A percentile compares a stretch with the other conserved stretches of the same genome.
phyloP scores from a whole-genome alignment of 2,797 vertebrate species.

The Pangasius sanitwongsei region DNA sequence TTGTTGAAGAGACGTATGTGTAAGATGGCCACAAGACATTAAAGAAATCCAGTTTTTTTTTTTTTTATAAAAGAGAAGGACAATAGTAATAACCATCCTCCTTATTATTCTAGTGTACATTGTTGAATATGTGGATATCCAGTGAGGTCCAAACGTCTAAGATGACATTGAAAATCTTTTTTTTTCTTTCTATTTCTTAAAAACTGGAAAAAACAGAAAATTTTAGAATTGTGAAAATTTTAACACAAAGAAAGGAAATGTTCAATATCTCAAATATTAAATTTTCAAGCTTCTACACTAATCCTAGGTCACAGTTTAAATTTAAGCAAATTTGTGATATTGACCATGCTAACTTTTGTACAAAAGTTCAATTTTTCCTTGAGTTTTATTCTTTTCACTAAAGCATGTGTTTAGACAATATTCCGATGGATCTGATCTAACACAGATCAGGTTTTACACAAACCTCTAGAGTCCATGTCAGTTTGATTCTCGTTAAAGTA shows the following conservation, averaged over 20 bases:
- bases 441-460: background rate
- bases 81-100: background rate
- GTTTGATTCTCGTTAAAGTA: too few relatives aligned
- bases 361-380: background rate
- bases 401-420: too few relatives aligned
- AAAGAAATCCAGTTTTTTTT: background rate
- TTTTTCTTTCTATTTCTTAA: background rate
- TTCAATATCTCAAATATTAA: background rate
- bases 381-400: too few relatives aligned
- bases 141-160: background rate
- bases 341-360: background rate
- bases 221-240: background rate
- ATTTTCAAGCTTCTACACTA: background rate
- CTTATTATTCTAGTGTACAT: background rate
- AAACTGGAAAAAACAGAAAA: background rate
- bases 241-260: background rate
- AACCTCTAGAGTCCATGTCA: background rate
- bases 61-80: background rate
- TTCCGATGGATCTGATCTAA: too few relatives aligned
- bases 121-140: background rate
- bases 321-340: background rate
- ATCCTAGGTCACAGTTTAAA: background rate
- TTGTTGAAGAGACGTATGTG: background rate
- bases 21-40: background rate
- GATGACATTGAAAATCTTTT: background rate